Evolutionary conservation across 2,888 invertebrate genomes (phyloP).

Genomic region (Nomada hirtipes): DNA sequence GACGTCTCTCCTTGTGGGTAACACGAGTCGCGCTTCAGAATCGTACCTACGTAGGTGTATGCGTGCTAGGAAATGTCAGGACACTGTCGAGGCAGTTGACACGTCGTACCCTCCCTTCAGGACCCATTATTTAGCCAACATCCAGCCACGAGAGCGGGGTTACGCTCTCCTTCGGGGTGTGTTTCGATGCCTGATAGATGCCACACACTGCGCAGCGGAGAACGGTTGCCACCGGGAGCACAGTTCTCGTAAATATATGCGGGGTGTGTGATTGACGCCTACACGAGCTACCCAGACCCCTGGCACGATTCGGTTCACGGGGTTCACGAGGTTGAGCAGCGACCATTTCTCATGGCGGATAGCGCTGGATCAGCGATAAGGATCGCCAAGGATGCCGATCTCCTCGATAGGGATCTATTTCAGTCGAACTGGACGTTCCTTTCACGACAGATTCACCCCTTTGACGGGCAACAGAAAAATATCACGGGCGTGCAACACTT

Average conservation of each 20-base stretch:
- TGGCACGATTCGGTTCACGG: slow-evolving; percentile 66
- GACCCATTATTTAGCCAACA: slow-evolving; percentile 84
- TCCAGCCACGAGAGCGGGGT: slow-evolving; percentile 74
- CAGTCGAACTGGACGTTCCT: background rate
- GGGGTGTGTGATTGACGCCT: slow-evolving; percentile 84
- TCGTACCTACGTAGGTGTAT: slow-evolving; percentile 47
- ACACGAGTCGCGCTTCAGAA: slow-evolving; percentile 36
- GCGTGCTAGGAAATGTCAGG: slow-evolving; percentile 73
- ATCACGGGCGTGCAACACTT: background rate
- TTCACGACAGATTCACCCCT: background rate
- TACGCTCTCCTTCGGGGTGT: slow-evolving; percentile 75
- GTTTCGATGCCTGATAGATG: slow-evolving; percentile 75
- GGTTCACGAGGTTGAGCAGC: slow-evolving; percentile 51
- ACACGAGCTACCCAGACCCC: slow-evolving; percentile 76
- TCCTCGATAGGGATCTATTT: background rate
- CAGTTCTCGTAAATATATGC: slow-evolving; percentile 83
- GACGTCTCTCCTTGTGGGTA: slow-evolving; percentile 18
- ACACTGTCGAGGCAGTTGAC: slow-evolving; percentile 83
- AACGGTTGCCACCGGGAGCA: slow-evolving; percentile 67
- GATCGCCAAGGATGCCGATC: background rate
- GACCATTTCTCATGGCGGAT: slow-evolving; percentile 58
- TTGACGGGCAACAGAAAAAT: background rate
- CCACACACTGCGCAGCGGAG: slow-evolving; percentile 62
- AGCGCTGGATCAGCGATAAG: slow-evolving; percentile 27
- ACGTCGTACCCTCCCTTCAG: slow-evolving; percentile 79